Conservation (phyloP, 2,113 vertebrate species). For the Coptodon bakossiorum region DNA sequence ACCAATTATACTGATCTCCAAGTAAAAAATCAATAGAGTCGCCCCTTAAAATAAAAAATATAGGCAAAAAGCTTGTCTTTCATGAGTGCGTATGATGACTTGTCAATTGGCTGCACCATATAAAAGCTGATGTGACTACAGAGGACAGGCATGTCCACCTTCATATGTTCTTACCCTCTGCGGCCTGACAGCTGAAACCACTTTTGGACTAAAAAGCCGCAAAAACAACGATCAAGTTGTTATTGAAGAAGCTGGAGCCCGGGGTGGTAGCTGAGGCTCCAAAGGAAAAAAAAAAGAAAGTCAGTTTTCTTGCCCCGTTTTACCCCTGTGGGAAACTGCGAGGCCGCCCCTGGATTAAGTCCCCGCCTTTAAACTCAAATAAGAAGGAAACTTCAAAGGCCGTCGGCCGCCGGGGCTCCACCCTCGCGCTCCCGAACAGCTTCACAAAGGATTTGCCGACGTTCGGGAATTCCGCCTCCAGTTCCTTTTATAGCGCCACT, state of each 20-base stretch:
- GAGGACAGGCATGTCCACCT: constrained; percentile 34
- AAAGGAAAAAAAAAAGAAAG: constrained; percentile 42
- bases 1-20: background rate
- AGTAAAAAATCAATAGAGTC: background rate
- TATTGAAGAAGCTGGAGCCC: constrained; percentile 42
- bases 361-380: constrained; percentile 71
- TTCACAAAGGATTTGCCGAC: constrained; percentile 76
- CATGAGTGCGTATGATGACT: background rate
- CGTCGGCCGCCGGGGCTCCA: constrained; percentile 65
- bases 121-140: constrained; percentile 25
- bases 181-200: constrained; percentile 52
- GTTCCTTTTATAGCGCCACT: constrained; percentile 76
- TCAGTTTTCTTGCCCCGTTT: constrained; percentile 60
- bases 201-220: constrained; percentile 33
- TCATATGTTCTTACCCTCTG: constrained; percentile 36
- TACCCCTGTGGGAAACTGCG: constrained; percentile 63
- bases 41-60: background rate
- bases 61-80: background rate
- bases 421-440: constrained; percentile 61
- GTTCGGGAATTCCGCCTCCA: constrained; percentile 74
- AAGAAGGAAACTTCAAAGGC: constrained; percentile 70
- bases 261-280: constrained; percentile 46
- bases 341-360: constrained; percentile 70
- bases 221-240: constrained; percentile 61
- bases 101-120: background rate